Evolutionary conservation across 2,888 invertebrate genomes (phyloP).

Genomic region (Polia nebulosa): DNA sequence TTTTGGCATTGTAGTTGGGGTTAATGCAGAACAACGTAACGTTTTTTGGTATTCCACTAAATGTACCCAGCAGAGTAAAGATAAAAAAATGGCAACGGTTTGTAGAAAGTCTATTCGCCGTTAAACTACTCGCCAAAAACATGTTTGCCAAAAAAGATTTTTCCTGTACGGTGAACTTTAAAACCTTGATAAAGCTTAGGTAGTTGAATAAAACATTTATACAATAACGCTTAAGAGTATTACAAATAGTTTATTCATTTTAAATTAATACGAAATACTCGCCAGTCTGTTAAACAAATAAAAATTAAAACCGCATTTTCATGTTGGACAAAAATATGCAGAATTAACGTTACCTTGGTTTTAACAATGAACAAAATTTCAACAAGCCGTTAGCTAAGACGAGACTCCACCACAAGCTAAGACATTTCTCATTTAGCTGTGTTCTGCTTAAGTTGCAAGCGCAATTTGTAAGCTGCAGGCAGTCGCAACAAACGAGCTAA

Average conservation of each 20-base stretch:
- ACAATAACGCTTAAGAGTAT: slow-evolving; percentile 4
- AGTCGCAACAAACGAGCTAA: slow-evolving; percentile 33
- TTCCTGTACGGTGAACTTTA: slow-evolving; percentile 22
- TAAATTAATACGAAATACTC: neutral
- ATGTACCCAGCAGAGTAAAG: slow-evolving; percentile 50
- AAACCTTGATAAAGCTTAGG: slow-evolving; percentile 22
- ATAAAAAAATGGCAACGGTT: slow-evolving; percentile 61
- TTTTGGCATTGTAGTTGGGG: slow-evolving; percentile 36
- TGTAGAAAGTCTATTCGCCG: slow-evolving; percentile 50
- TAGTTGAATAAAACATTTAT: slow-evolving; percentile 18
- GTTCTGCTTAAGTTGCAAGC: slow-evolving; percentile 48
- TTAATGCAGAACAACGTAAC: slow-evolving; percentile 27
- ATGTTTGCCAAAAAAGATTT: slow-evolving; percentile 41
- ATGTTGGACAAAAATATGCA: neutral
- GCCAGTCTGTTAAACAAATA: neutral
- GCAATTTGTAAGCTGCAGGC: slow-evolving; percentile 48
- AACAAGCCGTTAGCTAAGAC: slow-evolving; percentile 48
- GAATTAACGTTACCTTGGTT: neutral
- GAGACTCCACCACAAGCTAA: slow-evolving; percentile 47
- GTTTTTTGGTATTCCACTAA: slow-evolving; percentile 38
- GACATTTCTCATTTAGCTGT: slow-evolving; percentile 47
- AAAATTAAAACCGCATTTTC: neutral
- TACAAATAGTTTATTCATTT: slow-evolving; percentile 14
- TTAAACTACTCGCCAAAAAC: slow-evolving; percentile 44
- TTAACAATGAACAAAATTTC: slow-evolving; percentile 48